These are phyloP conservation scores for Psilanteris sp. DNA, from an alignment of 1,140 invertebrate species.

Conservation along the genomic window DNA sequence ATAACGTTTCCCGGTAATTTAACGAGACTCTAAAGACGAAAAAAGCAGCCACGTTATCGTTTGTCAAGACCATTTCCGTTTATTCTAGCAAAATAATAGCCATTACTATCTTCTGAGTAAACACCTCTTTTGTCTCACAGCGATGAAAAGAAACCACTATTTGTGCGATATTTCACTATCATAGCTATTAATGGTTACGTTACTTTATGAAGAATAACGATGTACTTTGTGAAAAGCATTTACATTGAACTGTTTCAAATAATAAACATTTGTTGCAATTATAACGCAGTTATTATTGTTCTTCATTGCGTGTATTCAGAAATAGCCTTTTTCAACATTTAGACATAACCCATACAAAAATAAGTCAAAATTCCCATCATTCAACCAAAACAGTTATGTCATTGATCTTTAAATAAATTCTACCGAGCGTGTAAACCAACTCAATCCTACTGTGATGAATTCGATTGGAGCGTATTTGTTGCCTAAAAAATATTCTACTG, in stretches of 20 bases:
- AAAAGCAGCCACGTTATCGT: slow-evolving; percentile 59
- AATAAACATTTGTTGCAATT: slow-evolving; percentile 27
- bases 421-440: too few relatives aligned
- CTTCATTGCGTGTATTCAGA: too few relatives aligned
- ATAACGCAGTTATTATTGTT: too few relatives aligned
- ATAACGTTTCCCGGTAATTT: slow-evolving; percentile 58
- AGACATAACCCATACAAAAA: too few relatives aligned
- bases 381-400: too few relatives aligned
- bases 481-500: too few relatives aligned
- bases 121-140: slow-evolving; percentile 61
- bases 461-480: too few relatives aligned
- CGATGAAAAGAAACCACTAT: slow-evolving; percentile 60
- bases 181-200: slow-evolving; percentile 59
- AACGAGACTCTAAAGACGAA: slow-evolving; percentile 57
- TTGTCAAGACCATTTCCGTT: slow-evolving; percentile 62
- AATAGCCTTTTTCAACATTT: too few relatives aligned
- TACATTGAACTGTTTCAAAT: slow-evolving; percentile 42
- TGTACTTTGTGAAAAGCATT: slow-evolving; percentile 34
- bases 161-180: slow-evolving; percentile 65
- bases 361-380: too few relatives aligned
- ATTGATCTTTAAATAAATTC: too few relatives aligned
- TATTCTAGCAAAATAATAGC: slow-evolving; percentile 66
- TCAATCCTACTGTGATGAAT: too few relatives aligned
- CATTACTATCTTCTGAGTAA: slow-evolving; percentile 64
- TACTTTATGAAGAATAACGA: slow-evolving; percentile 61